These are phyloP conservation scores for Marasmarcha lunaedactyla DNA, from an alignment of 2,888 invertebrate genomes.

Conservation along the genomic window DNA sequence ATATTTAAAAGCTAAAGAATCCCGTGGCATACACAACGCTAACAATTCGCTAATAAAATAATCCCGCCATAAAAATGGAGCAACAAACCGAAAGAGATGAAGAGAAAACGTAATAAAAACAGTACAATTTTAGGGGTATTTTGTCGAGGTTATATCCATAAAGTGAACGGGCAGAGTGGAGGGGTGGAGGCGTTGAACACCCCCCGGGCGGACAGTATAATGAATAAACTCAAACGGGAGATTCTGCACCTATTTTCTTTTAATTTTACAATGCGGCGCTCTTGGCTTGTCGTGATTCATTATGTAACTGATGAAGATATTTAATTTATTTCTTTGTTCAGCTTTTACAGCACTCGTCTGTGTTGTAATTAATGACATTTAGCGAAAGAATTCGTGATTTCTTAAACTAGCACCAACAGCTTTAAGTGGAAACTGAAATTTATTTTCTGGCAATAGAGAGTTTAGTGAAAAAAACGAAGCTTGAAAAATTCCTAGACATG, in stretches of 20 bases:
- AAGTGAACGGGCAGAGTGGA: slow-evolving; percentile 49
- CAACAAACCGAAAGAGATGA: slow-evolving; percentile 68
- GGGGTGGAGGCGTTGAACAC: slow-evolving; percentile 22
- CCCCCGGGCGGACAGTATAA: slow-evolving; percentile 42
- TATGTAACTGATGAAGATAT: not conserved
- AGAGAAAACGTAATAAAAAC: slow-evolving; percentile 68
- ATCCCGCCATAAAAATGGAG: slow-evolving; percentile 56
- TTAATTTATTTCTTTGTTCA: not conserved
- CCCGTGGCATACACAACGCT: not conserved
- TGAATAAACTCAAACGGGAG: slow-evolving; percentile 66
- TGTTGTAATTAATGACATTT: no score
- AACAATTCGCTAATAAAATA: slow-evolving; percentile 47
- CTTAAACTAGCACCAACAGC: no score
- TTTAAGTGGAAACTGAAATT: no score
- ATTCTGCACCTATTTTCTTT: slow-evolving; percentile 50
- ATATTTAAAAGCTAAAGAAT: no score
- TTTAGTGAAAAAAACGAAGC: slow-evolving; percentile 21
- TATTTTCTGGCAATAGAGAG: no score
- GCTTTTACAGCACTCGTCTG: no score
- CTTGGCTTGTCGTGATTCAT: slow-evolving; percentile 18
- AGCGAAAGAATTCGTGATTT: no score
- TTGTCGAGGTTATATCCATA: slow-evolving; percentile 71
- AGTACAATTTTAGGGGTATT: slow-evolving; percentile 71
- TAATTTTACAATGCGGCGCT: slow-evolving; percentile 59
- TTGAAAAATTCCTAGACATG: slow-evolving; percentile 30